phyloP scores from a whole-genome alignment of 2,113 vertebrate species.

The Alosa alosa region DNA sequence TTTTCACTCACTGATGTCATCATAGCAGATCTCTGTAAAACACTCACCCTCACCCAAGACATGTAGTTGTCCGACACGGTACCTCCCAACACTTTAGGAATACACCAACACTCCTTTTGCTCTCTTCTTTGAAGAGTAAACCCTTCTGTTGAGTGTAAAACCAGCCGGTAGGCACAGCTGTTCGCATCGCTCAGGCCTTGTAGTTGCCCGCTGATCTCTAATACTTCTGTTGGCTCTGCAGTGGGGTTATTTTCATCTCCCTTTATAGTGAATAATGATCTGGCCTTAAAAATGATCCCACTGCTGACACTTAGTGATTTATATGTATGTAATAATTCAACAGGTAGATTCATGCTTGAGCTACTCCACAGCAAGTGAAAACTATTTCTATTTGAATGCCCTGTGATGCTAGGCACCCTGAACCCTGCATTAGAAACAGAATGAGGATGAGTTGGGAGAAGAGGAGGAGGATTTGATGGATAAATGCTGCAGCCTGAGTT shows the following conservation, averaged over 20 bases:
- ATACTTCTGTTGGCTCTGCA: not conserved
- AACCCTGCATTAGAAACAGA: not conserved
- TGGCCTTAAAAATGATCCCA: not conserved
- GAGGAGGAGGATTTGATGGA: slow-evolving; percentile 3
- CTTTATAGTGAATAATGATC: not conserved
- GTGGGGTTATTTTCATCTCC: no score
- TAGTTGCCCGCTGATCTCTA: not conserved
- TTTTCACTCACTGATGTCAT: not conserved
- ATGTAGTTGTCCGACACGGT: not conserved
- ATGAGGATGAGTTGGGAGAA: not conserved
- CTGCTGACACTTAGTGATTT: not conserved
- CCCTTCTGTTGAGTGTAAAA: slow-evolving; percentile 50
- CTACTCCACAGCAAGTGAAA: not conserved
- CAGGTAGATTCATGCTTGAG: not conserved
- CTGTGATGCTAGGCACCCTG: not conserved
- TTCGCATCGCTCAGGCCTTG: slow-evolving; percentile 13
- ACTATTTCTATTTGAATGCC: not conserved
- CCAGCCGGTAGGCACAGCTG: slow-evolving; percentile 48
- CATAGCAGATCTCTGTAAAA: not conserved
- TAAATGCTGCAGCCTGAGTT: not conserved
- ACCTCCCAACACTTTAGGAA: not conserved
- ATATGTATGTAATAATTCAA: not conserved
- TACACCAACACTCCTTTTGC: slow-evolving; percentile 10
- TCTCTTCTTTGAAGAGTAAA: slow-evolving; percentile 42
- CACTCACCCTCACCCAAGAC: not conserved